These are phyloP conservation scores for Xestia sexstrigata DNA, from an alignment of 2,888 invertebrate genomes.

Conservation along the genomic window DNA sequence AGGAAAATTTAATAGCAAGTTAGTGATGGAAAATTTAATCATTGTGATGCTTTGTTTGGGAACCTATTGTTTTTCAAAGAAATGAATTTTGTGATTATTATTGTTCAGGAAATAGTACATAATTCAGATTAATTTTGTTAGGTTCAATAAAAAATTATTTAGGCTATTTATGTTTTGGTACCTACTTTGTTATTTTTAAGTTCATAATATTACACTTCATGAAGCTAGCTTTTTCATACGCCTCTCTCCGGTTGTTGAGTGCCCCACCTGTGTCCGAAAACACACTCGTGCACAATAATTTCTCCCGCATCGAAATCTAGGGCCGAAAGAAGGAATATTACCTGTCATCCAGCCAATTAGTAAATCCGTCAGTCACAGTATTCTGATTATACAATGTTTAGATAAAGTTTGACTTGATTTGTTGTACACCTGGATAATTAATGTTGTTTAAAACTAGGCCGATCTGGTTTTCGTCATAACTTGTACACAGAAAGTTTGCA, in stretches of 20 bases:
- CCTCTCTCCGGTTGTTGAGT: not conserved
- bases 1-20: conserved; percentile 27
- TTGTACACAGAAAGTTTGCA: conserved; percentile 1
- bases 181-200: not conserved
- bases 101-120: not conserved
- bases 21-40: conserved; percentile 26
- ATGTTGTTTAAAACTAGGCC: conserved; percentile 8
- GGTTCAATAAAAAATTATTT: not conserved
- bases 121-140: not conserved
- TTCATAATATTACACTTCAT: not conserved
- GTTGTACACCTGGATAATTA: conserved; percentile 7
- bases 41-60: conserved; percentile 14
- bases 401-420: conserved; percentile 12
- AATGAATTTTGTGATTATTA: not conserved
- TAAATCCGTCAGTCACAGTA: not conserved
- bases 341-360: not conserved
- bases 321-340: not conserved
- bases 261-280: not conserved
- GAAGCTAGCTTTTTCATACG: not conserved
- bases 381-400: not conserved
- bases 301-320: not conserved
- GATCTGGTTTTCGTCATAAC: conserved; percentile 13
- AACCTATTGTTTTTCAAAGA: conserved; percentile 11
- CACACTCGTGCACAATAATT: not conserved
- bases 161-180: not conserved